Base-by-base conservation (phyloP, 2,113 vertebrate genomes). In the Calyptomena viridis region DNA sequence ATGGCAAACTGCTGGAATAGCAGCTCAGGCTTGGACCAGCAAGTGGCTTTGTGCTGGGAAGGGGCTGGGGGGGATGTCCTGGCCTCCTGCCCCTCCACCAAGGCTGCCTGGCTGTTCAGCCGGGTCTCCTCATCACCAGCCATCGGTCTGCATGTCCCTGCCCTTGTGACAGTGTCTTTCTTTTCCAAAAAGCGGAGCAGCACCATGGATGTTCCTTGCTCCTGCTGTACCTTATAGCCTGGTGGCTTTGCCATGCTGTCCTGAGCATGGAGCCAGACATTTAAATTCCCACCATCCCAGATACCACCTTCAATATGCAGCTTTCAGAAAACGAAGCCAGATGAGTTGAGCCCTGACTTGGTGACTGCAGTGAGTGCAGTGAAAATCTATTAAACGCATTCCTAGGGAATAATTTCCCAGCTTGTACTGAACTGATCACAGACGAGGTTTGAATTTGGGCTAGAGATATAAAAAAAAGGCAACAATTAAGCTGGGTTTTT, bases 141-240 rank as follows among this genome's bases (percentile, higher is more conserved):
- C 2, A 1, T 14, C 2, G 35, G 15, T 39, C 39, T 0, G 1
- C 8, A 7, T 37, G 44, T 18, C 23, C 17, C 40, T 19, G 35
- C 39, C 5, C 55, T 74, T 2, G 4, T 37, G 69, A 56, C 59
- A 12, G 35, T 14, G 27, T 13, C 78, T 31, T 83, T 64, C 64
- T 77, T 5, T 1, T 12, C 30, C 2, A 8, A 25, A 12, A 68
- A 74, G 50, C 11, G 33, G 30, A 88, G 46, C 6, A 14, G 16
- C 40, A 17, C 8, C 2, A 0, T 1, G 22, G 5, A 1, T 17
- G 18, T 56, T n/a, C 56, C 37, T 69, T 66, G 10, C 20, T 72
- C 20, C 37, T 39, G 72, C 8, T 15, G 15, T 50, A 39, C 44
- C 42, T 39, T 72, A 1, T 5, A 19, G 39, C 59, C 53, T 8